Evolutionary conservation across 2,888 invertebrate genomes (phyloP).

Genomic region (Ametastegia equiseti): DNA sequence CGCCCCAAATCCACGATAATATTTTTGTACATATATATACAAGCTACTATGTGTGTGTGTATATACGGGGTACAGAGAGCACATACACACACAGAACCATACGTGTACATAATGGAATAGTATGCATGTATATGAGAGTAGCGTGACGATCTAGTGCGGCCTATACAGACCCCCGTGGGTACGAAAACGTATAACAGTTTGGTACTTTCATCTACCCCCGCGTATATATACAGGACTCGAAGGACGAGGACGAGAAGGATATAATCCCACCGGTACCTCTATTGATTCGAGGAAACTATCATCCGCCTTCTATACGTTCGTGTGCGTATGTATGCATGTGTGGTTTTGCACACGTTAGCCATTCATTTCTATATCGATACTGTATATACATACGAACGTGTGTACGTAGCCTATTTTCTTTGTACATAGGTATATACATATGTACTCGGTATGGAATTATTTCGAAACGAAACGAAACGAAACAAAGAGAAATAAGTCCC

Average conservation of each 20-base stretch:
- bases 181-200: conserved; percentile 30
- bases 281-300: conserved; percentile 11
- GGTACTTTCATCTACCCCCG: background rate
- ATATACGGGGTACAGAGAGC: background rate
- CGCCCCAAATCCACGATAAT: background rate
- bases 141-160: conserved; percentile 23
- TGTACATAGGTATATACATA: background rate
- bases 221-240: background rate
- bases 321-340: no score
- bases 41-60: no score
- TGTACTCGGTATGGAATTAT: no score
- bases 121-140: background rate
- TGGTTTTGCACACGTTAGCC: background rate
- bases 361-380: background rate
- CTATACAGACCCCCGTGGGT: conserved; percentile 11
- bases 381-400: background rate
- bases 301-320: no score
- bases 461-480: no score
- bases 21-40: background rate
- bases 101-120: background rate
- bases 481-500: no score
- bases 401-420: no score
- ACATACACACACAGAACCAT: background rate
- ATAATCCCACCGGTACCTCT: conserved; percentile 7
- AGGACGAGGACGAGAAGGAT: no score